Evolutionary conservation across 2,113 vertebrate species (phyloP), one percentile per base, ranked within the genome.

Genomic region (Thamnaconus septentrionalis): DNA sequence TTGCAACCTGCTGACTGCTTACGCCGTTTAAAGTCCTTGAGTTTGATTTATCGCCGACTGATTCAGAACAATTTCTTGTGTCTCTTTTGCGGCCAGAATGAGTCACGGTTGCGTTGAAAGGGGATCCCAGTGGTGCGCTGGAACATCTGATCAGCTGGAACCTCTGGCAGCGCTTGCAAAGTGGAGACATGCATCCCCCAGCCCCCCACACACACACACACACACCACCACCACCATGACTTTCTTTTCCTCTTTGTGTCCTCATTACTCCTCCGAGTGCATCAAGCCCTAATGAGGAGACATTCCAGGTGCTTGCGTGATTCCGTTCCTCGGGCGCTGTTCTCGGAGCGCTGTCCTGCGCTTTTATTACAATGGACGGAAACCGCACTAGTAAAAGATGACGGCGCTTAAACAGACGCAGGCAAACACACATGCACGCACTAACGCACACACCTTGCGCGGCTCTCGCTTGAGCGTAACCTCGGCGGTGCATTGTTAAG

Each of bases 101-200:
- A 85, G 57, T 86, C 81, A 85, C 55, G 49, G 61, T 75, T 83
- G 71, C 75, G 41, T 76, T 78, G 64, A 59, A 62, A 84, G 87
- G 84, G 85, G 82, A 88, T 87, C 76, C 82, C 85, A 58, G 55
- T 52, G 56, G 45, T 64, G n/a, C 18, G 9, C 72, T 10, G 4
- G 50, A 78, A 78, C 78, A 76, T 81, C 64, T 66, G 73, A 87
- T 86, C 88, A 88, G 86, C 88, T 90, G 88, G 73, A 82, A 56
- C 61, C 52, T 68, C 84, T 88, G 87, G 85, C 81, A 77, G 47
- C 75, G 18, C 18, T 31, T 31, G 18, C 18, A 31, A 31, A 31
- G 18, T 31, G 79, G 72, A 84, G 52, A 69, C 63, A 56, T 67
- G 76, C 76, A 63, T 49, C 73, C 18, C 18, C 18, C 18, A n/a